A percentile compares a stretch with the other conserved stretches of the same genome.
phyloP scores from a whole-genome alignment of 2,888 invertebrate species.

The Ceraclea dissimilis region DNA sequence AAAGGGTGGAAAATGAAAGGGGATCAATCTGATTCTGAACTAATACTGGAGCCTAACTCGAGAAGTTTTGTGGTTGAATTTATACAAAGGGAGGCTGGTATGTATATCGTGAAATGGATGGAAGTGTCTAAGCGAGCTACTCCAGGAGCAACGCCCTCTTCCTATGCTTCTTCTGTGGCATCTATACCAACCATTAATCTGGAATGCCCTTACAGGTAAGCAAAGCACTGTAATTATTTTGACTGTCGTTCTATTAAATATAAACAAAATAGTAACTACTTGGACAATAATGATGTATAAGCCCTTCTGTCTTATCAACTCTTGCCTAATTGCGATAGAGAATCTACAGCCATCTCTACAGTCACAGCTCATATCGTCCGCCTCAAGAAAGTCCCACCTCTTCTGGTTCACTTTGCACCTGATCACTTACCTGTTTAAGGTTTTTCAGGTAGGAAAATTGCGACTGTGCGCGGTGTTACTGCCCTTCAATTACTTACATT shows the following conservation, averaged over 20 bases:
- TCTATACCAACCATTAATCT: slow-evolving; percentile 43
- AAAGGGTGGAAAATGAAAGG: slow-evolving; percentile 57
- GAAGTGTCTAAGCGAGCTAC: slow-evolving; percentile 64
- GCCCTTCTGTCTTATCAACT: no score
- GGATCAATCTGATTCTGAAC: slow-evolving; percentile 31
- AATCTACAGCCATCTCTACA: no score
- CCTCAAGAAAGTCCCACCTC: no score
- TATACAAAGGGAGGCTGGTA: slow-evolving; percentile 63
- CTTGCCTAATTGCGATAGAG: no score
- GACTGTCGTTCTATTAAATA: background rate
- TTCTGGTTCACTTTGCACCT: no score
- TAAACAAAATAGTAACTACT: background rate
- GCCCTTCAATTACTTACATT: no score
- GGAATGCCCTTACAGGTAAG: slow-evolving; percentile 65
- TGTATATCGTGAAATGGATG: slow-evolving; percentile 71
- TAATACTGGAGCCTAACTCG: slow-evolving; percentile 49
- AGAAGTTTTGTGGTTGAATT: slow-evolving; percentile 70
- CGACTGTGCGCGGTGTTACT: no score
- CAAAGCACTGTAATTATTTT: no score
- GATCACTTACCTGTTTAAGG: no score
- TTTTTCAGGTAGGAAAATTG: no score
- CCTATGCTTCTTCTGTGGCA: slow-evolving; percentile 40
- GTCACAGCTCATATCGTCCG: no score
- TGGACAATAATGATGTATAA: background rate
- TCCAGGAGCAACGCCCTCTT: slow-evolving; percentile 41